Conservation (phyloP, 1,140 invertebrate species). For the Pinna nobilis region DNA sequence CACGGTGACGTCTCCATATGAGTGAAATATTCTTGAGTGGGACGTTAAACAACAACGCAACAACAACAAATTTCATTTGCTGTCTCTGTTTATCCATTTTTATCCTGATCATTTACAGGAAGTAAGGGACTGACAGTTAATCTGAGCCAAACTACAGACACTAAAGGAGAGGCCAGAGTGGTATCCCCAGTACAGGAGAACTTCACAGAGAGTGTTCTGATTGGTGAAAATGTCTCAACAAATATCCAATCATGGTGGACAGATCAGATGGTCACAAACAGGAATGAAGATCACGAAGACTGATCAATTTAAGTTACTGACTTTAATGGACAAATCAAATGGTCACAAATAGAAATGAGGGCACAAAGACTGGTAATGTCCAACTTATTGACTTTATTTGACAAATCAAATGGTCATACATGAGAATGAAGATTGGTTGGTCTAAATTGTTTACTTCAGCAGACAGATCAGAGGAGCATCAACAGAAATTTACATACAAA, state of each 20-base stretch:
- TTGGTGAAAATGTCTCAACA: constrained; percentile 68
- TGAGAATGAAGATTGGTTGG: too few species aligned
- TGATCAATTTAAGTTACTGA: neutral
- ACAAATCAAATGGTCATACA: too few species aligned
- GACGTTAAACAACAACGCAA: neutral
- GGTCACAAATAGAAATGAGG: neutral
- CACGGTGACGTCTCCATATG: too few species aligned
- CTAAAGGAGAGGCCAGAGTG: constrained; percentile 60
- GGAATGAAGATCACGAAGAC: neutral
- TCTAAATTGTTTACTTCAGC: too few species aligned
- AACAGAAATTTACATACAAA: too few species aligned
- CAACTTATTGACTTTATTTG: too few species aligned
- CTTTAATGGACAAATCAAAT: neutral
- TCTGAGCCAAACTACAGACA: constrained; percentile 71
- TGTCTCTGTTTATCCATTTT: too few species aligned
- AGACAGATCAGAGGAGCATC: too few species aligned
- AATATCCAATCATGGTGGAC: constrained; percentile 74
- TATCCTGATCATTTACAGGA: too few species aligned
- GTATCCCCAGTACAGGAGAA: constrained; percentile 57
- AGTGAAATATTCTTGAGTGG: too few species aligned
- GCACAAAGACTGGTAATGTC: too few species aligned
- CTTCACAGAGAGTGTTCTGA: constrained; percentile 57
- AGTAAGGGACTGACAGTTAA: constrained; percentile 61
- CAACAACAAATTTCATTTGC: neutral
- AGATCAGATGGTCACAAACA: constrained; percentile 74